A percentile compares a stretch with the other conserved stretches of the same genome.
Conservation (phyloP, 2,797 vertebrate genomes). For the Choloepus didactylus region DNA sequence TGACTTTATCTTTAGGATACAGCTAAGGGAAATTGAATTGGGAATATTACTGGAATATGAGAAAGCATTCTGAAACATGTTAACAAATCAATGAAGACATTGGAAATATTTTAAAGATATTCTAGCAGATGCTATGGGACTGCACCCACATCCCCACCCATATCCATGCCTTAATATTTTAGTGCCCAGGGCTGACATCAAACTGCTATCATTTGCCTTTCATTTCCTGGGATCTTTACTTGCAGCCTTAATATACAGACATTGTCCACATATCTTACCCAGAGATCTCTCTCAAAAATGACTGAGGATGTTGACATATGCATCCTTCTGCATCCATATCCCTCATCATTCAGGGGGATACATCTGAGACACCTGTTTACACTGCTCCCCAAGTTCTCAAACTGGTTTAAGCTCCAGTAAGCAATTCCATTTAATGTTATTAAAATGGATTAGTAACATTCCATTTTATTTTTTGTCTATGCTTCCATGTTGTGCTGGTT, state of each 20-base stretch:
- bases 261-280: not conserved
- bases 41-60: not conserved
- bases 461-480: not conserved
- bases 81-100: not conserved
- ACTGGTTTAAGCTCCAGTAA: not conserved
- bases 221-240: not conserved
- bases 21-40: not conserved
- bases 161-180: not conserved
- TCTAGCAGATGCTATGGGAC: fast-evolving
- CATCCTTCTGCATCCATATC: not conserved
- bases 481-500: too few relatives aligned
- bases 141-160: not conserved
- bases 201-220: not conserved
- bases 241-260: not conserved
- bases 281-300: not conserved
- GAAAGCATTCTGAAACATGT: slow-evolving; percentile 8
- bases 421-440: not conserved
- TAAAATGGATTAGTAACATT: not conserved
- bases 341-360: not conserved
- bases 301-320: not conserved
- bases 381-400: not conserved
- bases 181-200: not conserved
- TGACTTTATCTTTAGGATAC: not conserved
- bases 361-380: not conserved
- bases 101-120: not conserved